Percentiles rank a stretch among this genome's conserved stretches.
phyloP scores from a whole-genome alignment of 1,140 invertebrate genomes.

The Drosophila aff. region DNA sequence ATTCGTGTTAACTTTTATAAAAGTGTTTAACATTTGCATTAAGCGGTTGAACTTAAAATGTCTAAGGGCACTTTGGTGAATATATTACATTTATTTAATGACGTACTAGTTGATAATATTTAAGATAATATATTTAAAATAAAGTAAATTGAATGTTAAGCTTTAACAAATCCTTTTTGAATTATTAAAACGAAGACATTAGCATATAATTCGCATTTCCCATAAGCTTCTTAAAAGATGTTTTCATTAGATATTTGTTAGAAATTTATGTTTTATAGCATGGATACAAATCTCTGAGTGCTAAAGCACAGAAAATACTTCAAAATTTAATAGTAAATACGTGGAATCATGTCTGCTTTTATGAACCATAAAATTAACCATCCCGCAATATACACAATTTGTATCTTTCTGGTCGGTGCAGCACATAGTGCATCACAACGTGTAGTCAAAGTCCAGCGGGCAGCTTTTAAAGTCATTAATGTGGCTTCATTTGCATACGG shows the following conservation, averaged over 20 bases:
- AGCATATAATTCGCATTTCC: too few species aligned
- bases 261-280: background rate
- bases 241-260: background rate
- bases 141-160: background rate
- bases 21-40: slow-evolving; percentile 8
- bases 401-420: background rate
- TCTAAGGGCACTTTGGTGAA: background rate
- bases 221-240: background rate
- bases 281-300: fast-evolving
- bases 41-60: background rate
- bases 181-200: background rate
- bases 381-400: background rate
- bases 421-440: slow-evolving; percentile 21
- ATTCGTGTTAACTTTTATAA: slow-evolving; percentile 7
- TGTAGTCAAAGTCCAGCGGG: slow-evolving; percentile 2
- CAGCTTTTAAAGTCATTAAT: slow-evolving; percentile 65
- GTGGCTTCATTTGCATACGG: slow-evolving; percentile 75
- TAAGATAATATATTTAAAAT: background rate
- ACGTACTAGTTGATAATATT: background rate
- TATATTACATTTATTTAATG: background rate
- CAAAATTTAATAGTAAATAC: background rate
- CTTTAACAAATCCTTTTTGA: background rate
- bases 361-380: slow-evolving; percentile 13
- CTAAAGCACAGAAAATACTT: background rate
- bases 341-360: background rate